Percentiles rank a stretch among this genome's conserved stretches.
phyloP scores from a whole-genome alignment of 64 coral and sea anemone species.

The Anthopleura sola region DNA sequence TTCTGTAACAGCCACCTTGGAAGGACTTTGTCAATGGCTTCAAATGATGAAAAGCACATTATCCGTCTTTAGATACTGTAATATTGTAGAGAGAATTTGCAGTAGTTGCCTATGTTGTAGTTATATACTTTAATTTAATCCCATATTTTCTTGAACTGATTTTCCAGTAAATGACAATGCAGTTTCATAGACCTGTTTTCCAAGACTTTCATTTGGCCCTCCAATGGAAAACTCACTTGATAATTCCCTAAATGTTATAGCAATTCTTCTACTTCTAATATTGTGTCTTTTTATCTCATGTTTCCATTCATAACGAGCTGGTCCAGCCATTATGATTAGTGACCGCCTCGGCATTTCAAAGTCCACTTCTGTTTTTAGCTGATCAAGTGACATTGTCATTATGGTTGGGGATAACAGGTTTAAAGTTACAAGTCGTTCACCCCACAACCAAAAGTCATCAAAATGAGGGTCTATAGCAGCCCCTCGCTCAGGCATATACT shows the following conservation, averaged over 20 bases:
- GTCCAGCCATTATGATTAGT: conserved; percentile 65
- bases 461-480: conserved; percentile 92
- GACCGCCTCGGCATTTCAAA: conserved; percentile 75
- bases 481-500: conserved; percentile 76
- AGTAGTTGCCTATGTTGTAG: too few species aligned
- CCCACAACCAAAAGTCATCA: conserved; percentile 97
- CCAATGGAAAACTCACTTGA: conserved; percentile 65
- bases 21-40: too few species aligned
- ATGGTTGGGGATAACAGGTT: conserved; percentile 70
- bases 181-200: conserved; percentile 41
- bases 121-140: background rate
- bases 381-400: conserved; percentile 59
- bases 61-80: too few species aligned
- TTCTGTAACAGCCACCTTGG: too few species aligned
- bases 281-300: conserved; percentile 86
- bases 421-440: conserved; percentile 79
- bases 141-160: conserved; percentile 65
- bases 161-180: conserved; percentile 81
- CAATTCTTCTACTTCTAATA: conserved; percentile 77
- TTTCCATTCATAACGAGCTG: conserved; percentile 82
- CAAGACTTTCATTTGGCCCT: conserved; percentile 35
- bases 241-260: conserved; percentile 88
- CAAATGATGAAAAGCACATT: too few species aligned
- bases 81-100: too few species aligned
- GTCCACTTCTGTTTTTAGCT: conserved; percentile 37